Percentiles rank a stretch among this genome's conserved stretches.
Conservation (phyloP, 2,113 vertebrate genomes). For the Leucoraja erinaceus region DNA sequence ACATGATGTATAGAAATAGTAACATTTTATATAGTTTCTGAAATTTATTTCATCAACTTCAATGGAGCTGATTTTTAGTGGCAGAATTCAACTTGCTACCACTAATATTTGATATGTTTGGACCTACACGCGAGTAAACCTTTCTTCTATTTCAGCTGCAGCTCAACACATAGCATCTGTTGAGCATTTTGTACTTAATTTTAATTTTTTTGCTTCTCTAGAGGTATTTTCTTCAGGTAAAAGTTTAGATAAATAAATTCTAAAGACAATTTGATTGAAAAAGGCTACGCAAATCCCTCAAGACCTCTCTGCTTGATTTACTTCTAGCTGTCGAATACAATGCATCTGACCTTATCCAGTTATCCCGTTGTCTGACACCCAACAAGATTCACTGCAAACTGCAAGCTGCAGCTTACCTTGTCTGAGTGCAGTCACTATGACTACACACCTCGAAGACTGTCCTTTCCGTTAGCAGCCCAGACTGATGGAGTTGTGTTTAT, state of each 20-base stretch:
- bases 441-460: constrained; percentile 49
- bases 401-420: constrained; percentile 46
- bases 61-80: no score
- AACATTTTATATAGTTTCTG: no score
- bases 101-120: no score
- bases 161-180: neutral
- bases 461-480: constrained; percentile 51
- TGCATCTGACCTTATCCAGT: constrained; percentile 44
- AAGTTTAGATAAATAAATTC: neutral
- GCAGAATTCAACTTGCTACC: no score
- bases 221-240: neutral
- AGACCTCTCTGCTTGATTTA: constrained; percentile 40
- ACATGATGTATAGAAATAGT: no score
- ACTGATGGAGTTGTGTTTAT: constrained; percentile 57
- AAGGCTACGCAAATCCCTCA: neutral
- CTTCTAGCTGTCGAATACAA: constrained; percentile 41
- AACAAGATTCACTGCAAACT: constrained; percentile 41
- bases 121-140: neutral
- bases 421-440: constrained; percentile 50
- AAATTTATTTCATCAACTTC: no score
- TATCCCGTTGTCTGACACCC: constrained; percentile 46
- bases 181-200: neutral
- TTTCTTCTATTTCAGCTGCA: neutral
- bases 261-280: constrained; percentile 9
- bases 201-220: neutral